Evolutionary conservation across 2,888 invertebrate genomes (phyloP), one percentile per base, ranked within the genome.

Genomic region (Sarcophaga variegata): DNA sequence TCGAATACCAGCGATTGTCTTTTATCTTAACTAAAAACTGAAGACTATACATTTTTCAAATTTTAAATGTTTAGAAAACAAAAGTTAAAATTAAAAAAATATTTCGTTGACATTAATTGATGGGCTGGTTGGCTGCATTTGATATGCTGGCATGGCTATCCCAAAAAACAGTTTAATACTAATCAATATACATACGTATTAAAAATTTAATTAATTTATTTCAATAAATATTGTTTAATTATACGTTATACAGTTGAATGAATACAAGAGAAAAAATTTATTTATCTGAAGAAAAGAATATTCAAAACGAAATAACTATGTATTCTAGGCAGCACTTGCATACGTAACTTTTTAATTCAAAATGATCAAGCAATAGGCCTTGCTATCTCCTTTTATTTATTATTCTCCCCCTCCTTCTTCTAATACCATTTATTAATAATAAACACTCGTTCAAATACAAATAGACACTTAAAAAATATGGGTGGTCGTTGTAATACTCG

Each of bases 311-410:
- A 83, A 62, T 83, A 10, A 37, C 37, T 87, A 83, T 14, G 81
- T 87, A 87, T 83, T 87, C 83, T 66, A 22, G 49, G 62, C 83
- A 79, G 60, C 62, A 75, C 67, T 22, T 80, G 63, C 59, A 20
- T 64, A 63, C 64, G 66, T 66, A 79, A 74, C 75, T 83, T 86
- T 83, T 83, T 69, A 63, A 77, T 83, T 78, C 63, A 77, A 66
- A 62, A 66, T 66, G 74, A 86, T 86, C 83, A 74, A 66, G 64
- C 69, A n/a, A n/a, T n/a, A 64, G 63, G 77, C 59, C 63, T 75
- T 85, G 74, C 69, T 79, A n/a, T n/a, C 20, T 49, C 47, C 27
- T 71, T 14, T 74, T 54, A 4, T 54, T 22, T 22, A 22, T 17
- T 14, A 0, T 49, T 49, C 54, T 14, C 17, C 22, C 22, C 17